Evolutionary conservation across 2,888 invertebrate species (phyloP).

Genomic region (Odontocerum albicorne): DNA sequence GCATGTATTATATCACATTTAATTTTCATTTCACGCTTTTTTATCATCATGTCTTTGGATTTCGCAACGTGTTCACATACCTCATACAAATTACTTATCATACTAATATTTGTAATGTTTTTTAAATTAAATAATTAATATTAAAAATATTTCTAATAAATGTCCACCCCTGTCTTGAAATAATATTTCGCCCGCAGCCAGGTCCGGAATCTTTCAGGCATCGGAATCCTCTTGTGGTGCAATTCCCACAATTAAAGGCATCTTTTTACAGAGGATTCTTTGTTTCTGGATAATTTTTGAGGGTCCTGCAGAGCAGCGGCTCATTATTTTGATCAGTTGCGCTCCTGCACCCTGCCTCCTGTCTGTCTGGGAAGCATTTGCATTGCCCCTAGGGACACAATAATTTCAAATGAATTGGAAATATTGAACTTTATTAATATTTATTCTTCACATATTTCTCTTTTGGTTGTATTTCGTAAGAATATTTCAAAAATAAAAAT

Average conservation of each 20-base stretch:
- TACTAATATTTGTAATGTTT: too few relatives aligned
- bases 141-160: too few relatives aligned
- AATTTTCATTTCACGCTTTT: too few relatives aligned
- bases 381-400: not conserved
- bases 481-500: too few relatives aligned
- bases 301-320: not conserved
- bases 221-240: conserved; percentile 9
- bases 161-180: too few relatives aligned
- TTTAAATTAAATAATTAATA: too few relatives aligned
- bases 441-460: not conserved
- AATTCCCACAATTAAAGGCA: conserved; percentile 20
- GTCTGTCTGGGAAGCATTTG: conserved; percentile 13
- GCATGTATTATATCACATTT: too few relatives aligned
- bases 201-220: conserved; percentile 12
- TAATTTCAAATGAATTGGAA: not conserved
- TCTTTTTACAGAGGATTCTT: conserved; percentile 20
- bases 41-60: too few relatives aligned
- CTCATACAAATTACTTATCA: too few relatives aligned
- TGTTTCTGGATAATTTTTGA: conserved; percentile 14
- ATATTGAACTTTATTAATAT: not conserved
- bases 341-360: conserved; percentile 1
- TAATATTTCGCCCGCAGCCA: conserved; percentile 16
- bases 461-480: too few relatives aligned
- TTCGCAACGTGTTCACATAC: too few relatives aligned
- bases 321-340: conserved; percentile 4